Conservation (phyloP, 2,113 vertebrate genomes). For the Pterophyllum scalare region DNA sequence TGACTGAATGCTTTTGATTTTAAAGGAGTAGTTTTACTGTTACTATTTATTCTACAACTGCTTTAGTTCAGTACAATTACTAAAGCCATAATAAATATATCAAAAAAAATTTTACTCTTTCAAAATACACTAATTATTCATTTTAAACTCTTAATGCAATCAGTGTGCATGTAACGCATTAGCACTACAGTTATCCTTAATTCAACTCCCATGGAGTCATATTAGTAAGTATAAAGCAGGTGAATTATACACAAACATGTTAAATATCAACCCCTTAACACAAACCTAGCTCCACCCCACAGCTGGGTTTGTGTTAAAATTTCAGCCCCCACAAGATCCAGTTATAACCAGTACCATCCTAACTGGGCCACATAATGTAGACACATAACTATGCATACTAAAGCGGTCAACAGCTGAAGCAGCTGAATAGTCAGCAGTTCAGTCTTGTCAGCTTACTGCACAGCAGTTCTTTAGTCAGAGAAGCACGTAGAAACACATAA, state of each 20-base stretch:
- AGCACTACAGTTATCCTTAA: neutral
- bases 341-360: constrained; percentile 38
- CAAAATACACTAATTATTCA: neutral
- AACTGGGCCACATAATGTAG: neutral
- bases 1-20: neutral
- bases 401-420: neutral
- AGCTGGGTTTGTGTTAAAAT: neutral
- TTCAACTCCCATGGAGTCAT: neutral
- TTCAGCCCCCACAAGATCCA: constrained; percentile 19
- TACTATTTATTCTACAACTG: neutral
- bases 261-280: constrained; percentile 12
- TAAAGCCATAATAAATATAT: neutral
- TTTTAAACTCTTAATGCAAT: neutral
- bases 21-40: neutral
- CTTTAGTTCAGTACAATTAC: neutral
- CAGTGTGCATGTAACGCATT: neutral
- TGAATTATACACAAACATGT: neutral
- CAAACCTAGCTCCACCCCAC: neutral
- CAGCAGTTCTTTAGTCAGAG: neutral
- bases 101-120: neutral
- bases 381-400: neutral
- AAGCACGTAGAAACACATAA: neutral
- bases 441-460: neutral
- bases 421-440: neutral
- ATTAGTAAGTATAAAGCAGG: neutral